Evolutionary conservation across 64 coral and sea anemone species (phyloP), one percentile per base, ranked within the genome.

Genomic region (Dendrophyllia cribrosa): DNA sequence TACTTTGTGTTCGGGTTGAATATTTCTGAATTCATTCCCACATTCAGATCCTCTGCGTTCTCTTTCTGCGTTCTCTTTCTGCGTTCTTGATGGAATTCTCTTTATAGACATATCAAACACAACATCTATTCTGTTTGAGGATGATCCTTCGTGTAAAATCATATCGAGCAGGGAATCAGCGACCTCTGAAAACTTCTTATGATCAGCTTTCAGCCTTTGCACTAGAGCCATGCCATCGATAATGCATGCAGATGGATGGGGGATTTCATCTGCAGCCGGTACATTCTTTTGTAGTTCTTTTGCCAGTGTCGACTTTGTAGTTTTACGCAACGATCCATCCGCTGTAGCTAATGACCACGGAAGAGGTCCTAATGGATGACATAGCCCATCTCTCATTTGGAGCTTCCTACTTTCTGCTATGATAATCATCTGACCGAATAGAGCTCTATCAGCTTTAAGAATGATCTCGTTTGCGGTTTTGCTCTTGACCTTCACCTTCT

Each of bases 41-140:
- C 8, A 81, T 82, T 56, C 77, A 58, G 47, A 9, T 19, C 89
- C 89, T 21, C 77, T 68, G 45, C 61, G 23, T 51, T 82, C 78
- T 82, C 69, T 71, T 60, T 91, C 89, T 74, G 89, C 51, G 58
- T n/a, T n/a, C n/a, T n/a, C n/a, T n/a, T 60, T 91, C 89, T 74
- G 89, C 51, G 58, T 91, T 83, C 78, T 91, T 91, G 21, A 91
- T 83, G 5, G 78, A 83, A 43, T 43, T 74, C 0, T 83, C 78
- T 60, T 70, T 60, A 15, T 82, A 82, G 0, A 72, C 67, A n/a
- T n/a, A 70, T 91, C 66, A 50, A 91, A 74, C 11, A 91, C 44
- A 63, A 82, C 66, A 72, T 91, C 77, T 43, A 72, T 73, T 73
- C 89, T 82, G 8, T 58, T n/a, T 16, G 63, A 71, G 66, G 6